Percentiles rank a stretch among this genome's conserved stretches.
Evolutionary conservation across 2,113 vertebrate genomes (phyloP).

Genomic region (Accipiter cooperii): DNA sequence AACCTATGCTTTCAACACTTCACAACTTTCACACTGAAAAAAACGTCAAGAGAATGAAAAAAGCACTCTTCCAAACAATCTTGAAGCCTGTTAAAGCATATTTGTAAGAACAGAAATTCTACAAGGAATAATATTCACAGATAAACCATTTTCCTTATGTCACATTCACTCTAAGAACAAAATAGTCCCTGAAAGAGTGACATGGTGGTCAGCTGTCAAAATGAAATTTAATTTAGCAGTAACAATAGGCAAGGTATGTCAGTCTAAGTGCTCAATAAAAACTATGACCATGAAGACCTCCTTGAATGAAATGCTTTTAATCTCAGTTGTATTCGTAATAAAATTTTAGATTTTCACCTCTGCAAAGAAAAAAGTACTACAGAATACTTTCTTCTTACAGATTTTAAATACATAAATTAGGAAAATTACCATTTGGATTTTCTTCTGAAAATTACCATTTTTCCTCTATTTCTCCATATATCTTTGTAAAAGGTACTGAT

Average conservation of each 20-base stretch:
- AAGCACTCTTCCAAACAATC: constrained; percentile 9
- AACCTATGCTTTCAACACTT: constrained; percentile 54
- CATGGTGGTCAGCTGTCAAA: constrained; percentile 57
- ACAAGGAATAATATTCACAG: constrained; percentile 33
- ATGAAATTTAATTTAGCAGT: constrained; percentile 61
- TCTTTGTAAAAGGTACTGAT: background rate
- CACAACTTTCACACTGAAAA: constrained; percentile 12
- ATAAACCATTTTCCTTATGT: constrained; percentile 42
- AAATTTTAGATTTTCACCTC: background rate
- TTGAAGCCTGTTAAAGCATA: constrained; percentile 42
- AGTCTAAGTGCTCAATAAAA: constrained; percentile 41
- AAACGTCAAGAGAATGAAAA: constrained; percentile 24
- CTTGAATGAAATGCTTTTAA: constrained; percentile 51
- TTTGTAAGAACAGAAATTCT: constrained; percentile 41
- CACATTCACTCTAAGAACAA: constrained; percentile 41
- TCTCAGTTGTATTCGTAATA: background rate
- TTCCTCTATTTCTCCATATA: background rate
- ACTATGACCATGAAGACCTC: background rate
- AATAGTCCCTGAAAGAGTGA: constrained; percentile 44
- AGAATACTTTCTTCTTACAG: background rate
- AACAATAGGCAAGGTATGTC: constrained; percentile 42
- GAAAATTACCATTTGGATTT: background rate
- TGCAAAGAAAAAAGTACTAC: background rate
- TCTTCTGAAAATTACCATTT: background rate
- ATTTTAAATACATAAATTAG: background rate